Evolutionary conservation across 2,888 invertebrate species (phyloP), one percentile per base, ranked within the genome.

Genomic region (Tromatobia lineatoria): DNA sequence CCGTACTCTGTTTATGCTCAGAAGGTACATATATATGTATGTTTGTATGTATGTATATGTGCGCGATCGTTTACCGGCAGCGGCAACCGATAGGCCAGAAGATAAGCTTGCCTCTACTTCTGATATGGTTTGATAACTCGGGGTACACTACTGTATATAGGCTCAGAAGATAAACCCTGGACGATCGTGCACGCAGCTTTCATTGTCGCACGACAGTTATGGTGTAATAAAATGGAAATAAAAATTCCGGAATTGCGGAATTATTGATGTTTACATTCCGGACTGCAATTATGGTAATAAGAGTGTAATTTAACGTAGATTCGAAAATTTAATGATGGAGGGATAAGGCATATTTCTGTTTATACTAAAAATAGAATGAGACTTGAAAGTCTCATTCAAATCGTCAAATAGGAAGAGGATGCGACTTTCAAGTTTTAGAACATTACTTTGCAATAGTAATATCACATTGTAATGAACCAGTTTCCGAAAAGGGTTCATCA

Each of bases 61-160:
- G 54, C 50, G 34, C 18, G 52, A 64, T 52, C 52, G 70, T 54
- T 52, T 42, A 77, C 73, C 71, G 69, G 67, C 52, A 64, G 54
- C 71, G 18, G n/a, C 29, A n/a, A 54, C 64, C 71, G 78, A 79
- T 79, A 79, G 64, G 42, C 38, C 25, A 23, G 71, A 79, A 71
- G 78, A 79, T 79, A 79, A 71, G 71, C 70, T 61, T 29, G 42
- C 61, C 64, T 52, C 47, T 47, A n/a, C 47, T 42, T 50, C 34
- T 47, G 61, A 79, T 79, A 42, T 42, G 42, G 42, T 52, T 42
- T 23, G 59, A 78, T 61, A 77, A 69, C 42, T 29, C 18, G 23
- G 8, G 20, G 57, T 50, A 18, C 52, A 29, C 8, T 38, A n/a
- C 7, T 45, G 29, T 76, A 15, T 59, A 38, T 42, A 42, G 23